These are phyloP conservation scores for Tiliqua scincoides DNA, from an alignment of 2,113 vertebrate species.

Conservation along the genomic window DNA sequence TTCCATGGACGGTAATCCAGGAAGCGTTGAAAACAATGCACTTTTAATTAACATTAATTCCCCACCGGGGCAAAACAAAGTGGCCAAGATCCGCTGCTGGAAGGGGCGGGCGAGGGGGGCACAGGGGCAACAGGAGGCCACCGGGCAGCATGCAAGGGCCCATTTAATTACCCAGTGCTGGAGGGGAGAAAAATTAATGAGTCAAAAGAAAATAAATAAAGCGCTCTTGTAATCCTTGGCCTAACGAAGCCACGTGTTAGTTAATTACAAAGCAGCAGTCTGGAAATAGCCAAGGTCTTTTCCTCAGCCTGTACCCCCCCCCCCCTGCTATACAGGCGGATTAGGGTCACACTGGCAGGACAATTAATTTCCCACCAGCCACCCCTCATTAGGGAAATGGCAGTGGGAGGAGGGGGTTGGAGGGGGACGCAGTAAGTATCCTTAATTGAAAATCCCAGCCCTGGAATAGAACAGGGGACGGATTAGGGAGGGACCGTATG, in stretches of 20 bases:
- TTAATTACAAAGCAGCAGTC: conserved; percentile 54
- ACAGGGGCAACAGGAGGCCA: neutral
- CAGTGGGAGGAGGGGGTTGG: conserved; percentile 18
- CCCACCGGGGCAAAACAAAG: neutral
- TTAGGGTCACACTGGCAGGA: conserved; percentile 52
- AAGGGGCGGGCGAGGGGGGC: neutral
- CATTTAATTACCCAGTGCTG: neutral
- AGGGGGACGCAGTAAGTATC: conserved; percentile 38
- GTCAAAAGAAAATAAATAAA: conserved; percentile 46
- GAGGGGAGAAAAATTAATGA: conserved; percentile 14
- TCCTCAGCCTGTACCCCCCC: neutral
- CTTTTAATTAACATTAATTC: conserved; percentile 27
- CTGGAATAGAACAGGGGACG: conserved; percentile 46
- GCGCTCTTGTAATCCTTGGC: conserved; percentile 34
- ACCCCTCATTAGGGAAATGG: conserved; percentile 61
- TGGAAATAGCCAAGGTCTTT: conserved; percentile 32
- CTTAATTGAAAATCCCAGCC: conserved; percentile 62
- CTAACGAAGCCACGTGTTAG: conserved; percentile 45
- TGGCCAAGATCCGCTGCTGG: neutral
- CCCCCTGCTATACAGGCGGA: conserved; percentile 48
- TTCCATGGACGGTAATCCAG: neutral
- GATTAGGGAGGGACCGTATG: conserved; percentile 41
- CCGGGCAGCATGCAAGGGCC: neutral
- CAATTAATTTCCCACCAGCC: conserved; percentile 57
- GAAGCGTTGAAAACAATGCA: conserved; percentile 18